phyloP scores from a whole-genome alignment of 2,113 vertebrate species.

The Callithrix jacchus region DNA sequence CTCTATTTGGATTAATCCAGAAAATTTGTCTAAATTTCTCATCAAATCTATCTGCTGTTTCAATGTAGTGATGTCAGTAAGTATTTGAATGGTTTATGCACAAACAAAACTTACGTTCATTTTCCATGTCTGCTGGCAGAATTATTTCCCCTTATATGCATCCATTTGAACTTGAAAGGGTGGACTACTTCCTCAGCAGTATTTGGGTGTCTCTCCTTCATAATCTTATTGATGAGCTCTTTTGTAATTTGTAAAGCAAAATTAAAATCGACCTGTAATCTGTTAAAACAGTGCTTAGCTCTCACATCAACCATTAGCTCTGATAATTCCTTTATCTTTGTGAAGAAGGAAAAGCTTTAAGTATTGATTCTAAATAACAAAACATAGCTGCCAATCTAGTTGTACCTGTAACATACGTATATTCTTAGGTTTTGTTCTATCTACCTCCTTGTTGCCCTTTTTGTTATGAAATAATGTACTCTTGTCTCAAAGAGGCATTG shows the following conservation, averaged over 20 bases:
- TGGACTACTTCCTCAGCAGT: constrained; percentile 47
- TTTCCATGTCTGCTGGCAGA: neutral
- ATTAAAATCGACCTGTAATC: constrained; percentile 84
- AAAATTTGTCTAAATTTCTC: neutral
- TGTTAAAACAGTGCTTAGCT: constrained; percentile 78
- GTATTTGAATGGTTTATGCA: neutral
- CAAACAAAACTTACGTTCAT: neutral
- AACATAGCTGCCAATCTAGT: constrained; percentile 8
- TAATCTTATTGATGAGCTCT: constrained; percentile 80
- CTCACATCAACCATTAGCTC: constrained; percentile 65
- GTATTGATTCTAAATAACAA: constrained; percentile 76
- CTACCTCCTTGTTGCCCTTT: neutral
- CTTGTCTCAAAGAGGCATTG: neutral
- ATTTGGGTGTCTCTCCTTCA: constrained; percentile 63
- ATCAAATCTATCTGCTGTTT: neutral
- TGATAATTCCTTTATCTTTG: constrained; percentile 69
- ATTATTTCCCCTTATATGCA: neutral
- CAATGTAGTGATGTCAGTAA: neutral
- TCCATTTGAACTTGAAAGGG: constrained; percentile 55
- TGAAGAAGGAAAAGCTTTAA: constrained; percentile 71
- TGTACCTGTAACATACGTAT: neutral
- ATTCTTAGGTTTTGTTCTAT: neutral
- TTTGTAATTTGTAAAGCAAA: constrained; percentile 81
- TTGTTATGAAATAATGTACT: neutral
- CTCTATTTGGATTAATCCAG: neutral